Conservation (phyloP, 2,113 vertebrate species). For the Grus americana region DNA sequence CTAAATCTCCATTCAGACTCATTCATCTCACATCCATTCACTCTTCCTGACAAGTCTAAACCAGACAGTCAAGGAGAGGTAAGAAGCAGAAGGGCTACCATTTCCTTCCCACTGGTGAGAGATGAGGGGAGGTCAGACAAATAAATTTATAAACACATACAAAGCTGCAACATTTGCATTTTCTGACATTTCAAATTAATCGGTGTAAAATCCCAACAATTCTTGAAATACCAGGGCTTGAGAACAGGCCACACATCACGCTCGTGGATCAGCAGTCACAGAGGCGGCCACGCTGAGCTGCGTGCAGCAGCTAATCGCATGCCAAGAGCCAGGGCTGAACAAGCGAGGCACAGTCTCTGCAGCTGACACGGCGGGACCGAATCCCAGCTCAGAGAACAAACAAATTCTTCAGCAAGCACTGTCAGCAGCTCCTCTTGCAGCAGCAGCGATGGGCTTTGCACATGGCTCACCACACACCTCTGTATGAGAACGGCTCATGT, state of each 20-base stretch:
- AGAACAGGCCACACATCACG: not conserved
- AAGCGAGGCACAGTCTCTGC: not conserved
- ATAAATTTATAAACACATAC: not conserved
- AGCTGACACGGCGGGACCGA: fast-evolving
- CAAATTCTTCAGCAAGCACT: not conserved
- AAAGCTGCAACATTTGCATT: not conserved
- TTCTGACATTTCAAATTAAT: not conserved
- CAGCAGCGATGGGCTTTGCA: fast-evolving
- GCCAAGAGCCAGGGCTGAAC: not conserved
- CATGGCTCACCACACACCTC: not conserved
- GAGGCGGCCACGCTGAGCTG: fast-evolving
- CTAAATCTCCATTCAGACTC: not conserved
- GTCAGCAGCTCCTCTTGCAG: not conserved
- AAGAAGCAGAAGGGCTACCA: not conserved
- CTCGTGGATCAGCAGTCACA: fast-evolving
- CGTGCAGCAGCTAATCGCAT: not conserved
- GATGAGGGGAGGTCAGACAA: not conserved
- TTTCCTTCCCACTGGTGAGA: not conserved
- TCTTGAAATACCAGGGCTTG: not conserved
- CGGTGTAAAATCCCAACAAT: not conserved
- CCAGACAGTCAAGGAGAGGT: not conserved
- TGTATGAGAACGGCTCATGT: fast-evolving
- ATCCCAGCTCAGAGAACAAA: not conserved
- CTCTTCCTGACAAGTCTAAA: not conserved
- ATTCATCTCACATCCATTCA: not conserved